Base-by-base conservation (phyloP, 2,797 vertebrate species). In the Pipistrellus pipistrellus region DNA sequence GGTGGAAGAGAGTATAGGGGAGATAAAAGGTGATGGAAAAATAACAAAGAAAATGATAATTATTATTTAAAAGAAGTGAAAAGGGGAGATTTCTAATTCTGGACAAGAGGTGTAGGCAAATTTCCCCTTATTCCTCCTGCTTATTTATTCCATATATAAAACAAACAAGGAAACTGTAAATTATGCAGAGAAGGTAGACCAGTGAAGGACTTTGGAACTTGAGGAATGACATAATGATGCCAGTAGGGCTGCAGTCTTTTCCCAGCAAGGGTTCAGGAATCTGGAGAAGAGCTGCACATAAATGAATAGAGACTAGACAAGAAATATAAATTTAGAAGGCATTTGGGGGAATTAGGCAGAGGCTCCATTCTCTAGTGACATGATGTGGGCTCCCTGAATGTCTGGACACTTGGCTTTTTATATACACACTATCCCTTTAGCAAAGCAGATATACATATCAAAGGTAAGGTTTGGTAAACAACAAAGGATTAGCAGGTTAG, bases 71-170 rank as follows among this genome's bases (percentile, higher is more conserved):
- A 66, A 59, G 57, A 25, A 30, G 13, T 12, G 15, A 84, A 44
- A 93, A 75, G 15, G 41, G 23, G 72, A 81, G 41, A 73, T 27
- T 86, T 95, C 21, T 75, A 41, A 84, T 72, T 90, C 80, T 84
- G 35, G 59, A n/a, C 11, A 85, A 78, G 11, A 46, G 21, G 1
- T 21, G 4, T 27, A 93, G 57, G 38, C 14, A 84, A 27, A 66
- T 82, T 90, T 91, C 8, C 55, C 4, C 35, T 23, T 94, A 68
- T 55, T 87, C 2, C 13, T 17, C 30, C 21, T 92, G 18, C 14
- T 72, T 86, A 53, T 87, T 80, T 80, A 71, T 81, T 72, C 44
- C 78, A 64, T 13, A 35, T 73, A 20, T 59, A 73, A 84, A 76
- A 18, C 12, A 91, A 64, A 91, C 30, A 91, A 30, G n/a, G 72